These are phyloP conservation scores for Heliangelus exortis DNA, from an alignment of 2,797 vertebrate genomes.

Conservation along the genomic window DNA sequence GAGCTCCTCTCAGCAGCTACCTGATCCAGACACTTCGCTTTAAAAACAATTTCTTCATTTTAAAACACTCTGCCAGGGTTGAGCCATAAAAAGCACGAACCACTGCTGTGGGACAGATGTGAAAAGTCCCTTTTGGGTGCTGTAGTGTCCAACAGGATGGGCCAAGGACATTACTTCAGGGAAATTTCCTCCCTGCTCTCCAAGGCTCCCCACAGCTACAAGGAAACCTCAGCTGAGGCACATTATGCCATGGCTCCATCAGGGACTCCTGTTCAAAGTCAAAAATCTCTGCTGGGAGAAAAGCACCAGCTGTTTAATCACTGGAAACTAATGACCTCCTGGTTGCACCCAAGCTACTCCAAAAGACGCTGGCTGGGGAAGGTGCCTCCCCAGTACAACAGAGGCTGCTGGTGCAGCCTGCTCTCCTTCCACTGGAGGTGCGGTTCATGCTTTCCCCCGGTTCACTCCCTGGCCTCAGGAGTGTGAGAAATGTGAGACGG, in stretches of 20 bases:
- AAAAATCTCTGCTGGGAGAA: not conserved
- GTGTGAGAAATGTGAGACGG: not conserved
- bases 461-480: not conserved
- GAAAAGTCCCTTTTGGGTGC: not conserved
- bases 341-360: not conserved
- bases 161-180: not conserved
- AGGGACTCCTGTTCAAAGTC: not conserved
- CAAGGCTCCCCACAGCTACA: not conserved
- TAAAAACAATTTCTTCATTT: not conserved
- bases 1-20: not conserved
- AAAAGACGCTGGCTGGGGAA: accelerated
- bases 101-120: not conserved
- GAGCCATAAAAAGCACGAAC: not conserved
- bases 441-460: accelerated
- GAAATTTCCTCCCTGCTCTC: not conserved
- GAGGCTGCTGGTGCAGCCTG: not conserved
- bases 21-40: not conserved
- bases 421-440: not conserved
- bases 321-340: accelerated
- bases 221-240: not conserved
- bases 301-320: not conserved
- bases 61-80: not conserved
- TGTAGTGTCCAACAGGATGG: not conserved
- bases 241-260: not conserved
- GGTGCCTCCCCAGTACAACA: not conserved